Evolutionary conservation across 2,888 invertebrate genomes (phyloP).

Genomic region (Drosophila villosipedis): DNA sequence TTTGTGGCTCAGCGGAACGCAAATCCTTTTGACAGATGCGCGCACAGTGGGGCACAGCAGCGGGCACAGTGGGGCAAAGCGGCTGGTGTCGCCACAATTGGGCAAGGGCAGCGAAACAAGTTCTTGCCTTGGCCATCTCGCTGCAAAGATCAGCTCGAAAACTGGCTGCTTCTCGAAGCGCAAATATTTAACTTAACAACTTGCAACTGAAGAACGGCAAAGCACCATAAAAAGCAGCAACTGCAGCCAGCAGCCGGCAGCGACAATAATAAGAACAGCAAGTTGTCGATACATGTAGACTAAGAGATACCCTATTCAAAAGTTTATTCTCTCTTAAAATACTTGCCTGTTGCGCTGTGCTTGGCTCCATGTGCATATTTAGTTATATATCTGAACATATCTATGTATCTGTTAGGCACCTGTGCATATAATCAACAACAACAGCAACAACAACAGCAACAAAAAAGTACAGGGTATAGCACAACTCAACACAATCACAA

Average conservation of each 20-base stretch:
- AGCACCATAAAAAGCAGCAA: conserved; percentile 60
- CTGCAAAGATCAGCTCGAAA: conserved; percentile 58
- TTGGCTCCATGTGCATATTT: too few relatives aligned
- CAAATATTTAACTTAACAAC: conserved; percentile 81
- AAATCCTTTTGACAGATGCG: conserved; percentile 69
- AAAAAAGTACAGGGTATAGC: background rate
- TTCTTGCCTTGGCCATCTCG: conserved; percentile 43
- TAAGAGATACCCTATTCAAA: background rate
- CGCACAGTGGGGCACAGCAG: conserved; percentile 26
- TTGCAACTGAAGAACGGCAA: conserved; percentile 59
- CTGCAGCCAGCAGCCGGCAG: conserved; percentile 3
- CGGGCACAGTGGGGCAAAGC: conserved; percentile 26
- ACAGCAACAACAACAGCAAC: too few relatives aligned
- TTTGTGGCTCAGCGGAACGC: conserved; percentile 16
- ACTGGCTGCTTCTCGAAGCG: conserved; percentile 55
- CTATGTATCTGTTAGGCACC: background rate
- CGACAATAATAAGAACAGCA: conserved; percentile 5
- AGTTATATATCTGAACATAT: too few relatives aligned
- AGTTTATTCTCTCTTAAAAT: background rate
- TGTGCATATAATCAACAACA: background rate
- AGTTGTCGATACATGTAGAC: background rate
- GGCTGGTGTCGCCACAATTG: conserved; percentile 61
- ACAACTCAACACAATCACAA: too few relatives aligned
- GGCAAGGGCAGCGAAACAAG: conserved; percentile 71
- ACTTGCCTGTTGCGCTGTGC: background rate